Percentiles rank a stretch among this genome's conserved stretches.
phyloP scores from a whole-genome alignment of 2,113 vertebrate genomes.

The Eulemur rufifrons region DNA sequence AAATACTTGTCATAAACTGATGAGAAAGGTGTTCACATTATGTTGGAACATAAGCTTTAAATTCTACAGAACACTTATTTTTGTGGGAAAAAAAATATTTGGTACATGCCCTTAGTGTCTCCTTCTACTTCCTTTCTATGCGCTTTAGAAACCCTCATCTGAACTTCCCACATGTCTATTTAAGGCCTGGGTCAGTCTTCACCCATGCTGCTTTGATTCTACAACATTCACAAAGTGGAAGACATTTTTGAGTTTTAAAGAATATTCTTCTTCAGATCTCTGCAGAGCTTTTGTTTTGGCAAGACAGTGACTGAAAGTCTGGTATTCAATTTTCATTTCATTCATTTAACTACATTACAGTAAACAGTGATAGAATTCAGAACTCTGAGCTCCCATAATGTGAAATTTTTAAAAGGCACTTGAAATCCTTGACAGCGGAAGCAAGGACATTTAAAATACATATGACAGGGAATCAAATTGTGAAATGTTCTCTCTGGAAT shows the following conservation, averaged over 20 bases:
- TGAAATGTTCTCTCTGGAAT: conserved; percentile 41
- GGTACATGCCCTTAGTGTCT: neutral
- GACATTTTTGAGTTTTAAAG: neutral
- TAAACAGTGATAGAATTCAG: conserved; percentile 19
- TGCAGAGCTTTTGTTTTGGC: neutral
- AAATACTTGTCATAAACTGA: neutral
- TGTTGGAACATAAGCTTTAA: neutral
- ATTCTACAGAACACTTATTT: neutral
- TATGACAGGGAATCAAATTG: neutral
- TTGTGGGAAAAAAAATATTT: neutral
- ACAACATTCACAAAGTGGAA: neutral
- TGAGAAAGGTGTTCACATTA: neutral
- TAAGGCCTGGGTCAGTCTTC: neutral
- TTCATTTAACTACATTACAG: conserved; percentile 4
- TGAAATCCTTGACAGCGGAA: conserved; percentile 37
- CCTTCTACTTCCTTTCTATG: neutral
- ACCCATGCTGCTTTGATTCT: neutral
- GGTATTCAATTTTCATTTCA: conserved; percentile 23
- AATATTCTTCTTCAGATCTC: neutral
- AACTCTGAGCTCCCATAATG: neutral
- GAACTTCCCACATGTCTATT: neutral
- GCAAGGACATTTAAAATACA: conserved; percentile 9
- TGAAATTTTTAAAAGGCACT: conserved; percentile 10
- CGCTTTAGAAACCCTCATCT: neutral
- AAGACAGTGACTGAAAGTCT: neutral